Conservation (phyloP, 35 echinoderm and acorn worm species). For the Strongylocentrotus purpuratus region DNA sequence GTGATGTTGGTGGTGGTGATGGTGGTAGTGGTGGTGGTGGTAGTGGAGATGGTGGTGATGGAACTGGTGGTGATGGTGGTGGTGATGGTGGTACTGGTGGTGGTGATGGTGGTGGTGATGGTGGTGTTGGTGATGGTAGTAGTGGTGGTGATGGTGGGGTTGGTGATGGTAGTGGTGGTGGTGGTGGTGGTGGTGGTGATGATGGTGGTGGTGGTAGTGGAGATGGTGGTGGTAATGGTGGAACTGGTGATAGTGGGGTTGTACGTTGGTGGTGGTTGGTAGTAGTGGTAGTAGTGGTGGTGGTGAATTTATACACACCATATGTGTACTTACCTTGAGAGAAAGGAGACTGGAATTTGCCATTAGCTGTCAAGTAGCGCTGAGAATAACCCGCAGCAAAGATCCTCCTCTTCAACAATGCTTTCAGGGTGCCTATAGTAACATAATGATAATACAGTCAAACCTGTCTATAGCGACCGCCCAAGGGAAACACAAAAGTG, state of each 20-base stretch:
- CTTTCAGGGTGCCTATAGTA: slow-evolving; percentile 62
- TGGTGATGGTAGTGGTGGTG: too few relatives aligned
- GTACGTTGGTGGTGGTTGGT: not conserved
- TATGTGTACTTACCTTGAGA: slow-evolving; percentile 52
- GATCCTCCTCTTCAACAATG: slow-evolving; percentile 73
- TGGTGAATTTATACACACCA: not conserved
- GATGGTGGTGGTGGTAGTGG: too few relatives aligned
- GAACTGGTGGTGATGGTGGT: too few relatives aligned
- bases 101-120: too few relatives aligned
- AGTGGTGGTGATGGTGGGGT: too few relatives aligned
- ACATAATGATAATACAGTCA: not conserved
- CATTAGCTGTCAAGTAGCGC: slow-evolving; percentile 71
- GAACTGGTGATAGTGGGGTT: not conserved
- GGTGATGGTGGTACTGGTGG: not conserved
- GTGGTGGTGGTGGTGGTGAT: too few relatives aligned
- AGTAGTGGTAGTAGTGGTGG: not conserved
- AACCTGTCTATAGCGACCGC: too few relatives aligned
- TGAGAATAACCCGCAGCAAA: slow-evolving; percentile 78
- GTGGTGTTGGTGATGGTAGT: not conserved
- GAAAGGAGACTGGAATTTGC: slow-evolving; percentile 64
- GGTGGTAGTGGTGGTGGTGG: too few relatives aligned
- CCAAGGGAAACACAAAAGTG: too few relatives aligned
- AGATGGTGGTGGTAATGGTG: too few relatives aligned
- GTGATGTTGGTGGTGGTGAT: too few relatives aligned
- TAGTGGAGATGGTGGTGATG: too few relatives aligned